phyloP scores from a whole-genome alignment of 2,113 vertebrate genomes.

The Monarcha castaneiventris region DNA sequence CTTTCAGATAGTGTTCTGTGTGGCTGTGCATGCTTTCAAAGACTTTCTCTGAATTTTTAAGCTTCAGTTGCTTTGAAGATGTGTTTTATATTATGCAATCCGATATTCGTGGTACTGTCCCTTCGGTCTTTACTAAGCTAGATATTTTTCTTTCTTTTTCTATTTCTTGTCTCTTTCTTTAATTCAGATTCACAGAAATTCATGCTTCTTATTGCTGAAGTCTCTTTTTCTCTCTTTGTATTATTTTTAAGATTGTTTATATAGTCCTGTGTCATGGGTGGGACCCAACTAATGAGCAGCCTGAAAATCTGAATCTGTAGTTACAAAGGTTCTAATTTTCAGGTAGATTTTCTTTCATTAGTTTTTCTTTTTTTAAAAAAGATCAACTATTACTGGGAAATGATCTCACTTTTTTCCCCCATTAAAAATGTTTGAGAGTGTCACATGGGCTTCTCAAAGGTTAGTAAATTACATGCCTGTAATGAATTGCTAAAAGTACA shows the following conservation, averaged over 20 bases:
- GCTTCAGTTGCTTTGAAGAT: background rate
- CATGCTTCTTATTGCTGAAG: background rate
- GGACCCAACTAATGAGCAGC: background rate
- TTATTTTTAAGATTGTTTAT: background rate
- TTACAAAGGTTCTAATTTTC: background rate
- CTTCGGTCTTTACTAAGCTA: background rate
- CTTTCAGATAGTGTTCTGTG: background rate
- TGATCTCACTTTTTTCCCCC: background rate
- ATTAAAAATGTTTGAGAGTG: background rate
- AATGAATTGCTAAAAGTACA: background rate
- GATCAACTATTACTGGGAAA: background rate
- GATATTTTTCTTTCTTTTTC: background rate
- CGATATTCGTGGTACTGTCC: rapidly evolving
- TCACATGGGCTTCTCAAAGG: background rate
- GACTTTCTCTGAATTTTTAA: background rate
- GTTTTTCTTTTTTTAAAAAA: background rate
- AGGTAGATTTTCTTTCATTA: background rate
- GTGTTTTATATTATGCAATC: background rate
- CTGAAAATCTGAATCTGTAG: background rate
- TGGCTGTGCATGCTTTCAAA: background rate
- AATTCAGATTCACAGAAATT: background rate
- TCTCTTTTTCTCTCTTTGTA: background rate
- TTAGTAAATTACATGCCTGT: background rate
- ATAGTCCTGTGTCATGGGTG: background rate
- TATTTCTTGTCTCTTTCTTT: background rate